These are phyloP conservation scores for Zonitis immaculata DNA, from an alignment of 2,888 invertebrate species.

Conservation along the genomic window DNA sequence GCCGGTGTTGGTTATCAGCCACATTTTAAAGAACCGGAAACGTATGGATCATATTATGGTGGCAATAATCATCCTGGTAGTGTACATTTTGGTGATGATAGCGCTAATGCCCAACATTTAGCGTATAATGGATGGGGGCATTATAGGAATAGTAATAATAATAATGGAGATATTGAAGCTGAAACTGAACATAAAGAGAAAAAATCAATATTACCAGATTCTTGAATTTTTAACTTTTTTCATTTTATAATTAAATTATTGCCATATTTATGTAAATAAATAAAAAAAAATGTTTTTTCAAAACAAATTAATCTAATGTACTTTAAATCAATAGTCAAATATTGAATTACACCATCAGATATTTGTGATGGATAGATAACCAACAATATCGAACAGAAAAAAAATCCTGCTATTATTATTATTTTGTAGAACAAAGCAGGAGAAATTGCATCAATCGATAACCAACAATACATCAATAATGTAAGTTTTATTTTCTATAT, in stretches of 20 bases:
- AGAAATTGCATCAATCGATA: background rate
- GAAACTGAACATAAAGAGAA: slow-evolving; percentile 34
- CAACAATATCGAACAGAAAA: background rate
- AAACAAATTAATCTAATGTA: too few relatives aligned
- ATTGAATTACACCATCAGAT: too few relatives aligned
- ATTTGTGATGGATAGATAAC: too few relatives aligned
- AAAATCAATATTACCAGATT: slow-evolving; percentile 48
- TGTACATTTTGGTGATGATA: slow-evolving; percentile 62
- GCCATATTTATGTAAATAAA: background rate
- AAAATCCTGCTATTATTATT: background rate
- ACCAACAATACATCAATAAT: background rate
- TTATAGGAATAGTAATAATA: slow-evolving; percentile 53
- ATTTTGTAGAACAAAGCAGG: too few relatives aligned
- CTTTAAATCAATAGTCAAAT: too few relatives aligned
- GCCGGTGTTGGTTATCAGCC: slow-evolving; percentile 66
- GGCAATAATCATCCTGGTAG: slow-evolving; percentile 45
- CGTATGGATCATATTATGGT: slow-evolving; percentile 30
- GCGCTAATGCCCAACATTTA: slow-evolving; percentile 62
- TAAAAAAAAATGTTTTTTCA: background rate
- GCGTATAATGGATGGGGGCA: slow-evolving; percentile 71
- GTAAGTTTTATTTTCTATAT: too few relatives aligned
- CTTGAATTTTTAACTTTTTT: slow-evolving; percentile 24
- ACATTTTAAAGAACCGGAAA: slow-evolving; percentile 51
- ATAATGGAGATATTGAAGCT: slow-evolving; percentile 51
- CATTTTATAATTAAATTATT: slow-evolving; percentile 13